These are phyloP conservation scores for Spatulosminthurus flaviceps DNA, from an alignment of 2,888 invertebrate genomes.

Conservation along the genomic window DNA sequence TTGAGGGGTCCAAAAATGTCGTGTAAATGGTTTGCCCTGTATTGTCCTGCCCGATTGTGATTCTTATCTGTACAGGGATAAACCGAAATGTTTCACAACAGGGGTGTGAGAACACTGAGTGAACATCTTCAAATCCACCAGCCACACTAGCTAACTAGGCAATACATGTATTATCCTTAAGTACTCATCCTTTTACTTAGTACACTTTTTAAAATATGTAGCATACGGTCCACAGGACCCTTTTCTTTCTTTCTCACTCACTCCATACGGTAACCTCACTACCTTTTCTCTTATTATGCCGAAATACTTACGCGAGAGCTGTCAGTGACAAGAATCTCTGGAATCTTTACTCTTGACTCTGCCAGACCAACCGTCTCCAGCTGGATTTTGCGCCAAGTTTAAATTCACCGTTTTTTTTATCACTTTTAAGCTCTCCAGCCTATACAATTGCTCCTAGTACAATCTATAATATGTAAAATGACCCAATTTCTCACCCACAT, in stretches of 20 bases:
- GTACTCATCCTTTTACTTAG: neutral
- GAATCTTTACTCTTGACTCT: constrained; percentile 31
- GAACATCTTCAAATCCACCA: constrained; percentile 35
- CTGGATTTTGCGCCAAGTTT: constrained; percentile 22
- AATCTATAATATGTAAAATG: neutral
- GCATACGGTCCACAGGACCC: neutral
- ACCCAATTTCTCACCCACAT: too few species aligned
- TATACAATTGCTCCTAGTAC: neutral
- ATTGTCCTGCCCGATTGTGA: constrained; percentile 54
- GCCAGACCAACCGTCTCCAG: constrained; percentile 42
- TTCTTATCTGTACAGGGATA: constrained; percentile 56
- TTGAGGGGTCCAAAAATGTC: constrained; percentile 56
- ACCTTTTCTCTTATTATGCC: neutral
- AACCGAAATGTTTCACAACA: constrained; percentile 59
- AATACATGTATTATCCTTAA: neutral
- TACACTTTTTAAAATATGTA: neutral
- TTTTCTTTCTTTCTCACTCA: neutral
- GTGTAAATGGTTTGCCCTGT: constrained; percentile 52
- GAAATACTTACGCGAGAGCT: constrained; percentile 19
- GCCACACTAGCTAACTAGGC: constrained; percentile 14
- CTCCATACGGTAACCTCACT: neutral
- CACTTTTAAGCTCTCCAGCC: neutral
- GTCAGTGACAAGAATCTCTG: constrained; percentile 40
- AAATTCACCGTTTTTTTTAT: neutral
- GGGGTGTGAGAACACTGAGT: constrained; percentile 59